A percentile compares a stretch with the other conserved stretches of the same genome.
These are phyloP conservation scores for Patagioenas fasciata DNA, from an alignment of 2,113 vertebrate genomes.

Conservation along the genomic window DNA sequence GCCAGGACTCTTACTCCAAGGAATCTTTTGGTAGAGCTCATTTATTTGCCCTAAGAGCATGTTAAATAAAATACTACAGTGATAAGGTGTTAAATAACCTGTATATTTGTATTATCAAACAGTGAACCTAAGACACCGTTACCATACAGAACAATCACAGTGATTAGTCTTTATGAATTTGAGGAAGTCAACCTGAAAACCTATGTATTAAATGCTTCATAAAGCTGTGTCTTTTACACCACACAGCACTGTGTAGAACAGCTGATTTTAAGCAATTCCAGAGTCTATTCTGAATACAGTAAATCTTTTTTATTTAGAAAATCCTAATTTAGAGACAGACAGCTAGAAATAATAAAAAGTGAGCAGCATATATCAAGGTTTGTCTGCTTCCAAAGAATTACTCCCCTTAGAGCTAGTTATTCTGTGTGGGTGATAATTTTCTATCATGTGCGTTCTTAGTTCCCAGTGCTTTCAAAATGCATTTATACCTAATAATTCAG, in stretches of 20 bases:
- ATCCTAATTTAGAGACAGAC: not conserved
- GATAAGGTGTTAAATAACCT: not conserved
- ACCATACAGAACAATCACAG: not conserved
- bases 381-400: not conserved
- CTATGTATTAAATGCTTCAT: not conserved
- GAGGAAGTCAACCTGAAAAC: not conserved
- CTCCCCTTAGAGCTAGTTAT: not conserved
- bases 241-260: not conserved
- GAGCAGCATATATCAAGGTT: not conserved
- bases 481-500: not conserved
- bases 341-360: not conserved
- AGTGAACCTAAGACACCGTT: not conserved
- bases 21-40: not conserved
- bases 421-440: not conserved
- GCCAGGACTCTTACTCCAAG: not conserved
- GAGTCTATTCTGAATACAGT: not conserved
- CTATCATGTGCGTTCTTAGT: not conserved
- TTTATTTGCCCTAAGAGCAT: not conserved
- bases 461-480: not conserved
- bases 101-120: not conserved
- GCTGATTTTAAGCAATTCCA: not conserved
- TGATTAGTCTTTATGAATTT: not conserved
- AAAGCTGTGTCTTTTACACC: not conserved
- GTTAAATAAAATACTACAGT: not conserved
- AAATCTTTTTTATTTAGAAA: not conserved